A percentile compares a stretch with the other conserved stretches of the same genome.
Evolutionary conservation across 35 echinoderm and acorn worm genomes (phyloP).

Genomic region (Lytechinus variegatus): DNA sequence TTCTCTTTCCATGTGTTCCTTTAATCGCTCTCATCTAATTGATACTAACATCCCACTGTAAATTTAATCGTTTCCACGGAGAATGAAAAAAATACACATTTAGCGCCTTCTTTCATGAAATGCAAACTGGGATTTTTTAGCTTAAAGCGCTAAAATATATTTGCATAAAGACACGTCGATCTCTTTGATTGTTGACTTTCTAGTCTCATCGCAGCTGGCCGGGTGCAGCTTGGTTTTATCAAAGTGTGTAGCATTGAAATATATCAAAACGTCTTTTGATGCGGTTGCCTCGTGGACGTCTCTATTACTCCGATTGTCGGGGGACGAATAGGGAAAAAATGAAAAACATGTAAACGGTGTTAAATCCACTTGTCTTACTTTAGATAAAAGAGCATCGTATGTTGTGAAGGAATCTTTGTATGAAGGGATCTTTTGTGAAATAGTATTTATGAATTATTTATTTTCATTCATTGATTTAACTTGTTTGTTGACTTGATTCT

Average conservation of each 20-base stretch:
- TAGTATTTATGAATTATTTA: too few species aligned
- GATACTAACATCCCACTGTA: not conserved
- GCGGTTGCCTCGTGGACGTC: not conserved
- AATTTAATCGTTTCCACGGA: not conserved
- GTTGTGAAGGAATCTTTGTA: too few species aligned
- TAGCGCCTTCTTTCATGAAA: not conserved
- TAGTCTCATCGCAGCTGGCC: not conserved
- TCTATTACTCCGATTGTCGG: not conserved
- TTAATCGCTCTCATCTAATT: not conserved
- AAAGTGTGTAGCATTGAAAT: not conserved
- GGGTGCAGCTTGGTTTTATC: not conserved
- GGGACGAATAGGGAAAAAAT: not conserved
- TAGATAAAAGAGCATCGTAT: too few species aligned
- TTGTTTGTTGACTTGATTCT: too few species aligned
- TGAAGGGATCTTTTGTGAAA: too few species aligned
- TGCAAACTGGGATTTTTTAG: not conserved
- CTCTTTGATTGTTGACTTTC: not conserved
- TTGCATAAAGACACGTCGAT: not conserved
- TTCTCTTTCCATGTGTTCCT: too few species aligned
- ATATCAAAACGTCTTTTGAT: not conserved
- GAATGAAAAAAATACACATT: not conserved
- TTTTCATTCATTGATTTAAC: too few species aligned
- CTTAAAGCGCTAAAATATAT: not conserved
- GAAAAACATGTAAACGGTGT: too few species aligned
- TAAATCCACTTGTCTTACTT: too few species aligned